These are phyloP conservation scores for Archocentrus centrarchus DNA, from an alignment of 2,113 vertebrate genomes.

Conservation along the genomic window DNA sequence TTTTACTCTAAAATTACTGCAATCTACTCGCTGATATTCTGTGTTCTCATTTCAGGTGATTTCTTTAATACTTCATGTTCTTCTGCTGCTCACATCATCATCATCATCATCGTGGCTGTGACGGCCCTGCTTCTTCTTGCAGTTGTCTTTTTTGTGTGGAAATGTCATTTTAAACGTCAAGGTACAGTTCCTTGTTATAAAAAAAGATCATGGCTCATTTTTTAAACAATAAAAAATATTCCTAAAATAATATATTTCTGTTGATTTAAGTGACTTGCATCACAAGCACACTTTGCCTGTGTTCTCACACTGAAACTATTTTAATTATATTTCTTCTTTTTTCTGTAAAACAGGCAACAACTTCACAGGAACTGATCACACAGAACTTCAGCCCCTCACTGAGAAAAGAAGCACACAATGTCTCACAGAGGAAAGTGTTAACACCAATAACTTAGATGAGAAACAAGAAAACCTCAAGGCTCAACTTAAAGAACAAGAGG, in stretches of 20 bases:
- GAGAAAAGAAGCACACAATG: not conserved
- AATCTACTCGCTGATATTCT: not conserved
- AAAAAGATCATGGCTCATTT: not conserved
- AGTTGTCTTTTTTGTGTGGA: not conserved
- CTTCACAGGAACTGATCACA: fast-evolving
- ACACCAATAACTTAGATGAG: not conserved
- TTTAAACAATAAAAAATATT: fast-evolving
- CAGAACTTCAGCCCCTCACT: not conserved
- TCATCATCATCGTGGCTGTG: not conserved
- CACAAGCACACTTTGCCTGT: too few species aligned
- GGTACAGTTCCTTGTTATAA: not conserved
- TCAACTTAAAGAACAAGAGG: fast-evolving
- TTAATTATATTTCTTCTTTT: not conserved
- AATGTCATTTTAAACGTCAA: fast-evolving
- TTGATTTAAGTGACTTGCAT: not conserved
- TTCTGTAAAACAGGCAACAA: not conserved
- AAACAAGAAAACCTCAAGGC: not conserved
- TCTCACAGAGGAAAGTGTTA: fast-evolving
- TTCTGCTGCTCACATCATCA: not conserved
- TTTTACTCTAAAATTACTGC: not conserved
- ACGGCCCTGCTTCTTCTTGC: not conserved
- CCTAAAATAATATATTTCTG: fast-evolving
- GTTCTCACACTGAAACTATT: too few species aligned
- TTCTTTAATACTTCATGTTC: not conserved
- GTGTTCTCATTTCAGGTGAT: not conserved